Conservation (phyloP, 2,888 invertebrate genomes). For the Melinopterus prodromus region DNA sequence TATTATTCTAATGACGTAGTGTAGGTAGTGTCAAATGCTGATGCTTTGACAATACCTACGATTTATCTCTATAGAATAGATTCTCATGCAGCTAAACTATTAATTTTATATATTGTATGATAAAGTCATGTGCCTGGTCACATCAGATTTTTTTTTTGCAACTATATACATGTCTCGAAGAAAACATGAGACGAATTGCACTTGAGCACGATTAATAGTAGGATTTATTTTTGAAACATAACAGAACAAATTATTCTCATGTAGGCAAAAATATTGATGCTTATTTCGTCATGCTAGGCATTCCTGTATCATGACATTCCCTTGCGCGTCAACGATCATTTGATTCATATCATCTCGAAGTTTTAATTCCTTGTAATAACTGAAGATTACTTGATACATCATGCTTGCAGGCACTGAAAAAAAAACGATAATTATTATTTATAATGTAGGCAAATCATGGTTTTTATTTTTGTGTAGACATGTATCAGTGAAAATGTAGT, state of each 20-base stretch:
- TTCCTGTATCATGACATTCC: neutral
- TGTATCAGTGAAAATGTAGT: too few relatives aligned
- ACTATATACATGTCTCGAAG: too few relatives aligned
- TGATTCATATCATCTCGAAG: neutral
- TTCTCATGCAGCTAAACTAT: too few relatives aligned
- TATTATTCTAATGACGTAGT: too few relatives aligned
- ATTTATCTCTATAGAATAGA: too few relatives aligned
- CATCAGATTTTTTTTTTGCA: too few relatives aligned
- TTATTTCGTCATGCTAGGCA: neutral
- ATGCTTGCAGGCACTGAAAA: neutral
- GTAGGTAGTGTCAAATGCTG: too few relatives aligned
- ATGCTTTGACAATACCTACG: too few relatives aligned
- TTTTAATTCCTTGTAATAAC: neutral
- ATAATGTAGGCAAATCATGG: neutral
- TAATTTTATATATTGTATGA: too few relatives aligned
- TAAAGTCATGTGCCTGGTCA: too few relatives aligned
- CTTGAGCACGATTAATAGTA: neutral
- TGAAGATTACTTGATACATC: neutral
- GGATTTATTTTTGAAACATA: neutral
- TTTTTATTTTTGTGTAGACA: too few relatives aligned
- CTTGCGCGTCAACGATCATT: neutral
- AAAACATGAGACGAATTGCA: neutral
- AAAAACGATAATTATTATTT: neutral
- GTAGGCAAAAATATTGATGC: neutral
- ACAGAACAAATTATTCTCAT: neutral